A percentile compares a stretch with the other conserved stretches of the same genome.
These are phyloP conservation scores for Apocheima hispidaria DNA, from an alignment of 2,888 invertebrate species.

Conservation along the genomic window DNA sequence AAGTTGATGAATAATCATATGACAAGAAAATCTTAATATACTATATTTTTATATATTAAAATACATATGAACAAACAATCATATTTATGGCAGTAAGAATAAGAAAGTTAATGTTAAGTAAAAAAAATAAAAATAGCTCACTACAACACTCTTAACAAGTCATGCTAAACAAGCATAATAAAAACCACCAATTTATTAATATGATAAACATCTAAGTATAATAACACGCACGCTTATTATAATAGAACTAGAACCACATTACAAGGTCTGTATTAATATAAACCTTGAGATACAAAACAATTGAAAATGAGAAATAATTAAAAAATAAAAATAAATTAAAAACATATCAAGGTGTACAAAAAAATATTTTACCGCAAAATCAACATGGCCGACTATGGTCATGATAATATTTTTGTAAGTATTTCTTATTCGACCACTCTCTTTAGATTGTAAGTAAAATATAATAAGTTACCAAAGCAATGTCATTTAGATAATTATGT, in stretches of 20 bases:
- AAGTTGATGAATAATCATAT: neutral
- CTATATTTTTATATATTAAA: slow-evolving; percentile 3
- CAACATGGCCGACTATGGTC: slow-evolving; percentile 2
- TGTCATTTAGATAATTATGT: slow-evolving; percentile 64
- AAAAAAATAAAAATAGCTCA: slow-evolving; percentile 21
- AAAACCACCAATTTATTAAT: slow-evolving; percentile 16
- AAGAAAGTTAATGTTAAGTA: slow-evolving; percentile 1
- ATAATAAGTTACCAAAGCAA: slow-evolving; percentile 84
- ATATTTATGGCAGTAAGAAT: slow-evolving; percentile 17
- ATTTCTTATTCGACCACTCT: slow-evolving; percentile 50
- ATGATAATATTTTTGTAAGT: slow-evolving; percentile 5
- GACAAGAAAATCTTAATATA: neutral
- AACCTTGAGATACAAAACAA: neutral
- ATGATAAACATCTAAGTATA: slow-evolving; percentile 7
- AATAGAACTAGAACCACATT: slow-evolving; percentile 1
- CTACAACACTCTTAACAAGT: slow-evolving; percentile 13
- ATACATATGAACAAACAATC: neutral
- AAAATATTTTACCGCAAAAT: slow-evolving; percentile 10
- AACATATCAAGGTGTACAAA: slow-evolving; percentile 72
- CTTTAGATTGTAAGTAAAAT: slow-evolving; percentile 62
- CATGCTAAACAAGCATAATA: slow-evolving; percentile 14
- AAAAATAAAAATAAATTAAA: slow-evolving; percentile 13
- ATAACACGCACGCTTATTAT: slow-evolving; percentile 13
- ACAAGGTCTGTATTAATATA: neutral
- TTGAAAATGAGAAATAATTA: too few species aligned